phyloP scores from a whole-genome alignment of 2,888 invertebrate genomes.

The Trissolcus japonicus region DNA sequence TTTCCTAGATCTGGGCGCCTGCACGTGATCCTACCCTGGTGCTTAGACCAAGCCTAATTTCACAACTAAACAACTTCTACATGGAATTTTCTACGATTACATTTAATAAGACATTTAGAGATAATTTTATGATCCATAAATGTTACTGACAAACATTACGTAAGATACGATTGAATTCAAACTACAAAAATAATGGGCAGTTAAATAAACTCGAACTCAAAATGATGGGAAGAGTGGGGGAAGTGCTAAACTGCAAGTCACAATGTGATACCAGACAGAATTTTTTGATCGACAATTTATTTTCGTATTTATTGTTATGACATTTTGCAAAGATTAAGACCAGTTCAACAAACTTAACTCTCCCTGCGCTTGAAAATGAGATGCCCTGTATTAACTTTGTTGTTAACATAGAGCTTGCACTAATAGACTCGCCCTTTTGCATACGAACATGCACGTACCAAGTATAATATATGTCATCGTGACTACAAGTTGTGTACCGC shows the following conservation, averaged over 20 bases:
- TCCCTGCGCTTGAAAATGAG: background rate
- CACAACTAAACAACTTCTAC: no score
- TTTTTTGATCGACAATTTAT: background rate
- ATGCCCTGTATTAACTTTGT: constrained; percentile 23
- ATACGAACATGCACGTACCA: constrained; percentile 4
- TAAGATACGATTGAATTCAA: background rate
- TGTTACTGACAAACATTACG: no score
- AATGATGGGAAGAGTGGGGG: background rate
- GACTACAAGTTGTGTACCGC: constrained; percentile 1
- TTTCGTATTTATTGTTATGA: no score
- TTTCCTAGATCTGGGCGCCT: background rate
- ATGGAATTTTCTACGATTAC: no score
- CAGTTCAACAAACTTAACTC: no score
- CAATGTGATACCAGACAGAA: constrained; percentile 16
- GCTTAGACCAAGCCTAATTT: no score
- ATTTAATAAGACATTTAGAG: no score
- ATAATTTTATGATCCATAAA: no score
- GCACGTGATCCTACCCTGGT: background rate
- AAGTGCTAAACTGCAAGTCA: constrained; percentile 12
- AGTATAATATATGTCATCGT: constrained; percentile 11
- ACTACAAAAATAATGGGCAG: no score
- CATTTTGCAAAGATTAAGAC: no score
- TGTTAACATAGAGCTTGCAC: constrained; percentile 19
- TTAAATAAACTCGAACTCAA: background rate
- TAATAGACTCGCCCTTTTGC: constrained; percentile 25